These are phyloP conservation scores for Antheraea yamamai DNA, from an alignment of 2,888 invertebrate genomes.

Conservation along the genomic window DNA sequence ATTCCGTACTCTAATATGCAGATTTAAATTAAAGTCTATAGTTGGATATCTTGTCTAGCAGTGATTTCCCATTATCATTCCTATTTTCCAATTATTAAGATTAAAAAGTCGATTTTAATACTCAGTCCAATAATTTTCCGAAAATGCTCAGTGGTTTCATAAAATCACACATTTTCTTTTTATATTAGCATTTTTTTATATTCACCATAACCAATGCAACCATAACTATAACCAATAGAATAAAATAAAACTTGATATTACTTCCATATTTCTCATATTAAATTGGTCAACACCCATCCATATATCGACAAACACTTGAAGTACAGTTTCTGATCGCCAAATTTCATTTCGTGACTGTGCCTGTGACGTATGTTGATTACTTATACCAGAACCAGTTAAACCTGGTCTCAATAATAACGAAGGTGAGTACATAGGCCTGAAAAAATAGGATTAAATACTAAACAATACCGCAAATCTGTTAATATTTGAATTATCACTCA, in stretches of 20 bases:
- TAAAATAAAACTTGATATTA: constrained; percentile 35
- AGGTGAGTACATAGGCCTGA: constrained; percentile 67
- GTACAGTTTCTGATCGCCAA: constrained; percentile 92
- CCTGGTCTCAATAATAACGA: constrained; percentile 73
- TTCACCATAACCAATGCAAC: not conserved
- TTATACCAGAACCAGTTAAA: constrained; percentile 70
- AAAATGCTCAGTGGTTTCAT: too few species aligned
- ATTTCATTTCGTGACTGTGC: constrained; percentile 86
- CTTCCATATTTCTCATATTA: constrained; percentile 66
- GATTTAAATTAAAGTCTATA: too few species aligned
- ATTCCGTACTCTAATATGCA: too few species aligned
- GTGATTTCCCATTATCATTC: too few species aligned
- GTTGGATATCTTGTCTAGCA: too few species aligned
- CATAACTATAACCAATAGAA: not conserved
- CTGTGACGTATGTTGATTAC: constrained; percentile 65
- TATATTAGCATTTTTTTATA: not conserved
- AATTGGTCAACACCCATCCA: constrained; percentile 86
- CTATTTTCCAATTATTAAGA: too few species aligned
- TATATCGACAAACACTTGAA: constrained; percentile 91
- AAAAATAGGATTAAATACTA: constrained; percentile 29
- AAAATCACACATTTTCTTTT: too few species aligned
- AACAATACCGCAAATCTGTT: not conserved
- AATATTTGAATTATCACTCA: not conserved
- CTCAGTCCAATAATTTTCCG: too few species aligned
- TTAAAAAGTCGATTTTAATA: too few species aligned